A percentile compares a stretch with the other conserved stretches of the same genome.
These are phyloP conservation scores for Siniperca undulata DNA, from an alignment of 2,797 vertebrate species.

Conservation along the genomic window DNA sequence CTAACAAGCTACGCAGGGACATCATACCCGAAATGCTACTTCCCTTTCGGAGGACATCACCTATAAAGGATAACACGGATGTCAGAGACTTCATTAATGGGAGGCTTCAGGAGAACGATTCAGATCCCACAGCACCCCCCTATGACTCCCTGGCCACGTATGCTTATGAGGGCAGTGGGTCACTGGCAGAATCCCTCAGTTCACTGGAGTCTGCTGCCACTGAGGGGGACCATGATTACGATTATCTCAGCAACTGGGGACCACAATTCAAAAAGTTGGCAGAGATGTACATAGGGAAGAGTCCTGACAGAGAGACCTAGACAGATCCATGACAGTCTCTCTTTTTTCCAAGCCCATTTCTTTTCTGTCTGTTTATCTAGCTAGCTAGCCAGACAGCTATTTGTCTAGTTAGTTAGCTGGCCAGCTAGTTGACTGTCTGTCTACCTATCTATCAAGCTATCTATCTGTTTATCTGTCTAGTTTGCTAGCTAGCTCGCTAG, in stretches of 20 bases:
- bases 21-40: slow-evolving; percentile 95
- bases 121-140: slow-evolving; percentile 93
- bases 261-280: slow-evolving; percentile 96
- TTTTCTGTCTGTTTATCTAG: slow-evolving; percentile 58
- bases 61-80: slow-evolving; percentile 93
- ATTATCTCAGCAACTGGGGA: slow-evolving; percentile 98
- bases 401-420: slow-evolving; percentile 66
- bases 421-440: slow-evolving; percentile 59
- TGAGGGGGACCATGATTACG: slow-evolving; percentile 96
- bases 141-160: slow-evolving; percentile 99
- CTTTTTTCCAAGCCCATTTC: slow-evolving; percentile 41
- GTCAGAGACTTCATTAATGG: slow-evolving; percentile 97
- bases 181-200: slow-evolving; percentile 95
- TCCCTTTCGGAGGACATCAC: slow-evolving; percentile 92
- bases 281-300: slow-evolving; percentile 97
- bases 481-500: slow-evolving; percentile 74
- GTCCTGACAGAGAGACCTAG: slow-evolving; percentile 92
- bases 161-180: slow-evolving; percentile 95
- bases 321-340: slow-evolving; percentile 32
- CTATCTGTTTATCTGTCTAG: slow-evolving; percentile 75
- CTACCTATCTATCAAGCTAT: slow-evolving; percentile 77
- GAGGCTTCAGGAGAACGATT: slow-evolving; percentile 94
- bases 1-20: slow-evolving; percentile 95
- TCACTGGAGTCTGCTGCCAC: slow-evolving; percentile 94
- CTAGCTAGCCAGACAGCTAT: slow-evolving; percentile 61